These are phyloP conservation scores for Spongia lamella DNA, from an alignment of 37 sponge, comb jelly and placozoan species.

Conservation along the genomic window DNA sequence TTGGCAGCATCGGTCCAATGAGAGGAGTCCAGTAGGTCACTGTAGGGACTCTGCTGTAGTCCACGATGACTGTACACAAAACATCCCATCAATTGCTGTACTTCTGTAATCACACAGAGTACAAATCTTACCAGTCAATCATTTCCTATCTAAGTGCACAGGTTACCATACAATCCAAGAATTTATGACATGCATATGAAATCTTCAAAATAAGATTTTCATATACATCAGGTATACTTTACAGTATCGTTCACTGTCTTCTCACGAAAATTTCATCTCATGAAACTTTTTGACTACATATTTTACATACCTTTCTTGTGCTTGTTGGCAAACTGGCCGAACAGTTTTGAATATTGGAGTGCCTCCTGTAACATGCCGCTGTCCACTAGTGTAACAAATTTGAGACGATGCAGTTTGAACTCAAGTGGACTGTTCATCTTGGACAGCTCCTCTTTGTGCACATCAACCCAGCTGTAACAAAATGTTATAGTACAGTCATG, in stretches of 20 bases:
- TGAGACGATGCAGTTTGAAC: slow-evolving; percentile 77
- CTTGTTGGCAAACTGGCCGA: slow-evolving; percentile 51
- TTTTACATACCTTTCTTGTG: slow-evolving; percentile 61
- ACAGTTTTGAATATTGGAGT: slow-evolving; percentile 64
- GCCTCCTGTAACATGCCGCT: slow-evolving; percentile 39
- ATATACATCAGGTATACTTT: no score
- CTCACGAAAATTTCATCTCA: background rate
- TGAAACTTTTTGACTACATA: background rate
- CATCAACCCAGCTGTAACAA: slow-evolving; percentile 56
- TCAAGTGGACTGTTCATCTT: slow-evolving; percentile 56
- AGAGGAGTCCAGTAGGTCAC: slow-evolving; percentile 76
- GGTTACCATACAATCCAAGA: no score
- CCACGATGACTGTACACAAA: slow-evolving; percentile 65
- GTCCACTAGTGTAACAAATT: slow-evolving; percentile 65
- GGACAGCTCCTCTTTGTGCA: slow-evolving; percentile 34
- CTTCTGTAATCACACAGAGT: slow-evolving; percentile 49
- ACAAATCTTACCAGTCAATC: background rate
- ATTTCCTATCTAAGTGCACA: no score
- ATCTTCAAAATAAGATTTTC: background rate
- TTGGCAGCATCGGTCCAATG: slow-evolving; percentile 82
- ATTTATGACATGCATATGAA: no score
- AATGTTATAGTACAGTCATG: background rate
- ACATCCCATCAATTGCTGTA: slow-evolving; percentile 83
- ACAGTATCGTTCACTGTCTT: no score
- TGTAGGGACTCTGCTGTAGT: slow-evolving; percentile 66